phyloP scores from a whole-genome alignment of 2,797 vertebrate species.

The Muraenolepis orangiensis region DNA sequence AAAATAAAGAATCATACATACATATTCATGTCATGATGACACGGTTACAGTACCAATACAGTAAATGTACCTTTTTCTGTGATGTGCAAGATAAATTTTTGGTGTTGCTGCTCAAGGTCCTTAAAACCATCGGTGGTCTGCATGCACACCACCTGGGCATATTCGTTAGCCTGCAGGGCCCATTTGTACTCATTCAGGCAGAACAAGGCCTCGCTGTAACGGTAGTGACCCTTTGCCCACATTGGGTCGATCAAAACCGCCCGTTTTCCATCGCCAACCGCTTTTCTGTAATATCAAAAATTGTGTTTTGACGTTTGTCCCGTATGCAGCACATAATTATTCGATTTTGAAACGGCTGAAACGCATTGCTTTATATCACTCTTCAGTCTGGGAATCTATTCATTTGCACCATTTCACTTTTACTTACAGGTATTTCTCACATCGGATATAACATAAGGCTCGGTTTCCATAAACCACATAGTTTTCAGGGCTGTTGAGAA shows the following conservation, averaged over 20 bases:
- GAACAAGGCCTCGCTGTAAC: conserved; percentile 88
- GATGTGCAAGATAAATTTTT: conserved; percentile 61
- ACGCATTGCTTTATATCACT: neutral
- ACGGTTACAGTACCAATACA: neutral
- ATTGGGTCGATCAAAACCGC: conserved; percentile 80
- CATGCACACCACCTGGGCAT: conserved; percentile 75
- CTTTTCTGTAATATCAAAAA: conserved; percentile 74
- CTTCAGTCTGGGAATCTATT: neutral
- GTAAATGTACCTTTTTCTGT: conserved; percentile 62
- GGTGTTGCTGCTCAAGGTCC: conserved; percentile 78
- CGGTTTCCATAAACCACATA: conserved; percentile 89
- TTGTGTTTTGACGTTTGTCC: neutral
- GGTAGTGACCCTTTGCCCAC: conserved; percentile 95
- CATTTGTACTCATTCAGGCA: conserved; percentile 68
- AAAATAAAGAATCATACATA: neutral
- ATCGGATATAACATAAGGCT: conserved; percentile 84
- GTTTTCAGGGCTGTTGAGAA: conserved; percentile 79
- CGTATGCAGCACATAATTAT: neutral
- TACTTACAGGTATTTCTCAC: conserved; percentile 83
- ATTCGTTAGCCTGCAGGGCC: conserved; percentile 80
- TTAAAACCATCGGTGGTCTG: conserved; percentile 68
- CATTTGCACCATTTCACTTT: neutral
- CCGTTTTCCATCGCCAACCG: conserved; percentile 85
- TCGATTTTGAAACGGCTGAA: neutral
- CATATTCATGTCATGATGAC: neutral